Base-by-base conservation (phyloP, 2,888 invertebrate species). In the Hetaerina titia region DNA sequence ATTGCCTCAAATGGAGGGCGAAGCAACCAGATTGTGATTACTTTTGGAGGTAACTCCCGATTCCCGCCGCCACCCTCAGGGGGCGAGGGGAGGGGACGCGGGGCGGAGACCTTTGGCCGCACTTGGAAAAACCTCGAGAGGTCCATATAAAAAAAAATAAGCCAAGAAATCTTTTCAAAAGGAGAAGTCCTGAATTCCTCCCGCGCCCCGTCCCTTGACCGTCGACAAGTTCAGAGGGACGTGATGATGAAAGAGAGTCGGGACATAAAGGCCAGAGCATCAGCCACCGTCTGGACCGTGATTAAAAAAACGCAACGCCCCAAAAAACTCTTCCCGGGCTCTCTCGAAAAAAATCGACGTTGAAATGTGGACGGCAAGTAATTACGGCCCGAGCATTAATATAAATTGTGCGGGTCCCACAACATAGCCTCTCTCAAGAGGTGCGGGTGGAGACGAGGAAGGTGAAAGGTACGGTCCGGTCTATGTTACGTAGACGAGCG, bases 311-410 rank as follows among this genome's bases (percentile, higher is more conserved):
- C 0, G 13, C 31, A 13, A 60, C 11, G 11, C 13, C 25, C 25
- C 25, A 81, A 81, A 81, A 31, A 11, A 9, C 7, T 31, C 11
- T 31, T 31, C 81, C 13, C 81, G 19, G 25, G 25, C 9, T 31
- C 81, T 31, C 81, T n/a, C 15, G 69, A 69, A 81, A 81, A 81
- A 31, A 81, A 15, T 81, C 31, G 81, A 81, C 81, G 81, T 31
- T 81, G 81, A 81, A 45, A 81, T 81, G n/a, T n/a, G 25, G 81
- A n/a, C 81, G 81, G 5, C 9, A 31, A 81, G 81, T 81, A 81
- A 81, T 81, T 81, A 81, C 81, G 81, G 81, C 81, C 31, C 31
- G 25, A 25, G 31, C 81, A 81, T 81, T 81, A 81, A 81, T 81
- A 81, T 81, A 81, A 81, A 81, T 81, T 25, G 31, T 31, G 31